Evolutionary conservation across 2,888 invertebrate species (phyloP).

Genomic region (Epistrophe grossulariae): DNA sequence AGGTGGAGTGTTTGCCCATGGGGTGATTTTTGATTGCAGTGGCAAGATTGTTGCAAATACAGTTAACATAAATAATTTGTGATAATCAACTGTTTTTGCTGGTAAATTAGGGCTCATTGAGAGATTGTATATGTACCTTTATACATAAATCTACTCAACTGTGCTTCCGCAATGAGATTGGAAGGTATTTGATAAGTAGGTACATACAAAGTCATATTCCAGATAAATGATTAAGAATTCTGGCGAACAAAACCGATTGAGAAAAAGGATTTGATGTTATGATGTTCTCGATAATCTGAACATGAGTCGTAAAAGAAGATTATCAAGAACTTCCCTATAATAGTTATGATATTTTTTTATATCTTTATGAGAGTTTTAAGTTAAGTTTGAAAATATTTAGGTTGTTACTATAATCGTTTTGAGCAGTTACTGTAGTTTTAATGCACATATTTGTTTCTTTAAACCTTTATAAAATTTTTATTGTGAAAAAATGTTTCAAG

Average conservation of each 20-base stretch:
- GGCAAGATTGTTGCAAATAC: constrained; percentile 66
- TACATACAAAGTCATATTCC: not conserved
- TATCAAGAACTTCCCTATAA: constrained; percentile 10
- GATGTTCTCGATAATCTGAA: constrained; percentile 25
- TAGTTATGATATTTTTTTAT: constrained; percentile 4
- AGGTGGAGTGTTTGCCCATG: constrained; percentile 51
- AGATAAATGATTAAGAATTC: constrained; percentile 12
- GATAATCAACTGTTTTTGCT: constrained; percentile 55
- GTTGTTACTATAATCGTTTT: no score
- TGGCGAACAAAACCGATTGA: constrained; percentile 1
- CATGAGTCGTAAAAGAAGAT: constrained; percentile 29
- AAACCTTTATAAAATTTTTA: no score
- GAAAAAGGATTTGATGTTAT: not conserved
- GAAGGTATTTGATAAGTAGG: constrained; percentile 16
- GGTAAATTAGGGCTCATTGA: constrained; percentile 61
- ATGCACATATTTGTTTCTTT: no score
- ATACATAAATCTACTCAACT: not conserved
- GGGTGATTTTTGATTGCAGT: constrained; percentile 68
- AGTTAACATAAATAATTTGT: constrained; percentile 71
- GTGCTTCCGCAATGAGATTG: constrained; percentile 25
- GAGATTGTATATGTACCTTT: constrained; percentile 18
- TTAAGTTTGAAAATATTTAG: no score
- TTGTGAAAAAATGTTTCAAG: no score
- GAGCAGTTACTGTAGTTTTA: no score
- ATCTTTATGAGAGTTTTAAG: not conserved